Evolutionary conservation across 2,888 invertebrate genomes (phyloP), one percentile per base, ranked within the genome.

Genomic region (Junonia oenone): DNA sequence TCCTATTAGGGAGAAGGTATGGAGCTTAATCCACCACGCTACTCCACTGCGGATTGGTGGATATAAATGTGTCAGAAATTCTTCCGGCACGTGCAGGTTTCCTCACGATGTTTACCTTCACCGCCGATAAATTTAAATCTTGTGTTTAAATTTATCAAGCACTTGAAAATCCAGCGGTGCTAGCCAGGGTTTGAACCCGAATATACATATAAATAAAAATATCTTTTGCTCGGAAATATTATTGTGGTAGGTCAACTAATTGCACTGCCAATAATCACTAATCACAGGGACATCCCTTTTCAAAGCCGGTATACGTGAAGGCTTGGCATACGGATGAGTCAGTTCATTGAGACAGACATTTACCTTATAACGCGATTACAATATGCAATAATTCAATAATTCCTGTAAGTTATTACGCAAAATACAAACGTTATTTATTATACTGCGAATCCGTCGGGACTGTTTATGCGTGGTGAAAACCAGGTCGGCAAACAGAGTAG

Each of bases 201-300:
- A 26, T 26, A 26, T 26, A 5, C 3, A 26, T 26, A 26, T 5
- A 26, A 26, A n/a, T n/a, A 22, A 22, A 22, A 22, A 22, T 22
- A 22, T 3, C 2, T 22, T 3, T 22, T 8, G 9, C 2, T 29
- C 9, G 9, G 8, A 29, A 29, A 29, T 29, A 8, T 5, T 5
- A 29, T 37, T 45, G 19, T 45, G 3, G 15, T 6, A 11, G 26
- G 11, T 27, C 26, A 1, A 29, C 17, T 15, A 37, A 37, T 37
- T 15, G 33, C 33, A 6, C 9, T 2, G 9, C 17, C 8, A 37
- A 2, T 0, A 0, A 37, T 15, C 14, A 8, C 13, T 13, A 14
- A 5, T 9, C 6, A 37, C 15, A 40, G 50, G 50, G 31, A 19
- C 11, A 14, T 40, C 51, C 51, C 51, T 43, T 51, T 51, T 51